Conservation (phyloP, 2,113 vertebrate genomes). For the Megaceryle torquata region DNA sequence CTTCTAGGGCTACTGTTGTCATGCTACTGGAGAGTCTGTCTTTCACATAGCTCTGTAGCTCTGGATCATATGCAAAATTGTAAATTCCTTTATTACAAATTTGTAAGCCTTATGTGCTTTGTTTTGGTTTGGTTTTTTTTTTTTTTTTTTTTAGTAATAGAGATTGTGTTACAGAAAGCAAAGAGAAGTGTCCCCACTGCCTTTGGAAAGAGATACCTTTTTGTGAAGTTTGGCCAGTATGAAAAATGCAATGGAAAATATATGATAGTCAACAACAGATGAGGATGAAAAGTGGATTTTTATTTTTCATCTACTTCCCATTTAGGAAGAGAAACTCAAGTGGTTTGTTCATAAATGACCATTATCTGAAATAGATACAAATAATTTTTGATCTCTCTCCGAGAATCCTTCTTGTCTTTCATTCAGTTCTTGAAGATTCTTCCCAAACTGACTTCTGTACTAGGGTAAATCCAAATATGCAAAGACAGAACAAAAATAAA, state of each 20-base stretch:
- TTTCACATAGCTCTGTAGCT: background rate
- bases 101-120: background rate
- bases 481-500: slow-evolving; percentile 42
- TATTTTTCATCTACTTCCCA: background rate
- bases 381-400: background rate
- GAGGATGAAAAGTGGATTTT: background rate
- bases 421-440: background rate
- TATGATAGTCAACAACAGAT: background rate
- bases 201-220: background rate
- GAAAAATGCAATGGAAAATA: background rate
- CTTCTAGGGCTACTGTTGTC: background rate
- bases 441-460: slow-evolving; percentile 30
- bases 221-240: background rate
- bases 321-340: background rate
- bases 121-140: background rate
- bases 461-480: slow-evolving; percentile 48
- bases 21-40: background rate
- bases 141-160: background rate
- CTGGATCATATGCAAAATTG: background rate
- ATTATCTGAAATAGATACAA: background rate
- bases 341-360: background rate
- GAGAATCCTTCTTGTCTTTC: background rate
- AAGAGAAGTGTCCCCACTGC: background rate
- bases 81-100: background rate
- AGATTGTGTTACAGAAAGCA: background rate